Base-by-base conservation (phyloP, 2,888 invertebrate species). In the Onthophagus sagittarius region DNA sequence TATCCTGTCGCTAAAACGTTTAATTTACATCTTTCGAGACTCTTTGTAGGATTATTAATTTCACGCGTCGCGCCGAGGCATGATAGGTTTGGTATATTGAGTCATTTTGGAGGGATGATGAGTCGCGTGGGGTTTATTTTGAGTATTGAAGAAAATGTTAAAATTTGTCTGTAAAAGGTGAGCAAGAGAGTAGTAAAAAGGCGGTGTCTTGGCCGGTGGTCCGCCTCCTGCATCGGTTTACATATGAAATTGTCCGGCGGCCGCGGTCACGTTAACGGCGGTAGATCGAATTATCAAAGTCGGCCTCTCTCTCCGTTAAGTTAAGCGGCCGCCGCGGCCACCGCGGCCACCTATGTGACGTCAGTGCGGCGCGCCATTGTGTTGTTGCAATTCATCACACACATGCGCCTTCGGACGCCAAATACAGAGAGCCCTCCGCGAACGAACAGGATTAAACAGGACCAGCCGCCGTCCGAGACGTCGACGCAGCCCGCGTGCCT, bases 221-320 rank as follows among this genome's bases (percentile, higher is more conserved):
- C 78, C 78, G 71, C 73, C 69, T 70, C 74, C 74, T 76, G 79
- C 76, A 77, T 79, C 79, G 74, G 77, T 77, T 79, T 79, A 79
- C 79, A 79, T 77, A 78, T 79, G 78, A 78, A 79, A 79, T 78
- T 77, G 79, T 78, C 78, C 78, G 78, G 79, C 77, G 78, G 77
- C 77, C 65, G 76, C 76, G 77, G 77, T 77, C 77, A 77, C 78
- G 78, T 78, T 77, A 78, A 78, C 76, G 76, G 79, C 79, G 79
- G 79, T 79, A 78, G 79, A 79, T 79, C 79, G 77, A 79, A 79
- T 79, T 79, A 79, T 79, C 79, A 79, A 79, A 77, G 79, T 76
- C 77, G 77, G 77, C 75, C 77, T 76, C 74, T 73, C 74, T 73
- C 73, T 75, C 75, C 77, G 77, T 78, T 77, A 78, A 74, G 73